phyloP scores from a whole-genome alignment of 2,113 vertebrate genomes.

The Eulacestoma nigropectus region DNA sequence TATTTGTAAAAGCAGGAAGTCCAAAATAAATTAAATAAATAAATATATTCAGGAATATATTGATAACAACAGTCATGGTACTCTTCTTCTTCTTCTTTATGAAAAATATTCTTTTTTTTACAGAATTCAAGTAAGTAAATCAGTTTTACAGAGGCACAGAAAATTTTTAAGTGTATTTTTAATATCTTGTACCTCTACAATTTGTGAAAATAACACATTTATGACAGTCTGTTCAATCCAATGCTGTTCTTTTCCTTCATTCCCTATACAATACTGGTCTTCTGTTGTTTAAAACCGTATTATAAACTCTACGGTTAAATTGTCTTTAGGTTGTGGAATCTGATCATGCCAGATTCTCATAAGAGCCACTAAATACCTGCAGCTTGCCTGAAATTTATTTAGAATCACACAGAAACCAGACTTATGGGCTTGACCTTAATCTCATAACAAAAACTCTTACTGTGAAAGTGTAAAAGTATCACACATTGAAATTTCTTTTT shows the following conservation, averaged over 20 bases:
- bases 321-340: background rate
- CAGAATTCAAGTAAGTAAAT: background rate
- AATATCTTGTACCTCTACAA: background rate
- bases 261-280: background rate
- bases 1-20: background rate
- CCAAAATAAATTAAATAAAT: background rate
- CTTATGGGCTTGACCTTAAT: background rate
- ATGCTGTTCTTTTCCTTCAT: background rate
- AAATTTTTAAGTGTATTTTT: background rate
- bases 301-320: background rate
- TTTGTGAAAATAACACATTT: background rate
- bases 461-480: background rate
- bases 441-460: background rate
- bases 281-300: background rate
- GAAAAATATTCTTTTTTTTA: background rate
- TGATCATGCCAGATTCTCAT: background rate
- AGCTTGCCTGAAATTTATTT: background rate
- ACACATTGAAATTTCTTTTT: background rate
- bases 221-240: background rate
- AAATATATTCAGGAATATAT: background rate
- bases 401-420: background rate
- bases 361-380: background rate
- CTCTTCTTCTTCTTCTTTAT: background rate
- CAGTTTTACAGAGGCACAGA: background rate
- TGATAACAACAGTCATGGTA: background rate